Evolutionary conservation across 2,113 vertebrate genomes (phyloP).

Genomic region (Halcyon senegalensis): DNA sequence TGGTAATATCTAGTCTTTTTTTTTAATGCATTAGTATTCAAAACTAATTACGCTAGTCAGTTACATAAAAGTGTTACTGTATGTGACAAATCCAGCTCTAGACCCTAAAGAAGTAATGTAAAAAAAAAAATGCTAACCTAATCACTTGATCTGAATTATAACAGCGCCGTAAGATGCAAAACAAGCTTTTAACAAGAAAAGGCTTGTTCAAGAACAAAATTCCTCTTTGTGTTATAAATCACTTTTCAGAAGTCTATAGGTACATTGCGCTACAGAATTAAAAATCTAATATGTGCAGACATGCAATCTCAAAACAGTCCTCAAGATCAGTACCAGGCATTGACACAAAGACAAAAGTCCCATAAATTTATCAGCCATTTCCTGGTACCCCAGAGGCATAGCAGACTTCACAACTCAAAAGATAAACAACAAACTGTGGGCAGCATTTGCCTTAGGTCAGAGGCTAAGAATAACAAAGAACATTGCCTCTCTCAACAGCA

Average conservation of each 20-base stretch:
- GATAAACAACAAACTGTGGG: background rate
- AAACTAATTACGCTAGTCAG: background rate
- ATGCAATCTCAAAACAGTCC: background rate
- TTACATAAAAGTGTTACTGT: background rate
- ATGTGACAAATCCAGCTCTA: background rate
- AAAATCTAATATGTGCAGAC: background rate
- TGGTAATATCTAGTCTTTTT: background rate
- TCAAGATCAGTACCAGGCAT: background rate
- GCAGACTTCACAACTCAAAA: background rate
- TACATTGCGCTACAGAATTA: background rate
- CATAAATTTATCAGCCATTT: background rate
- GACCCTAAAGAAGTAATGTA: background rate
- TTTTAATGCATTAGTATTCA: background rate
- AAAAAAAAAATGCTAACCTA: background rate
- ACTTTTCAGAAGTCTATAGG: background rate
- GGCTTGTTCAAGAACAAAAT: background rate
- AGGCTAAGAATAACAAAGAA: conserved; percentile 37
- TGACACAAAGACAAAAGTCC: background rate
- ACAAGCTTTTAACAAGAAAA: background rate
- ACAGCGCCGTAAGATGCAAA: background rate
- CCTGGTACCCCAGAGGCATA: background rate
- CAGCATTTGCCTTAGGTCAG: background rate
- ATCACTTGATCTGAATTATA: background rate
- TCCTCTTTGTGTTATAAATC: background rate
- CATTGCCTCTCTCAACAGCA: background rate